A percentile compares a stretch with the other conserved stretches of the same genome.
Evolutionary conservation across 2,888 invertebrate species (phyloP).

Genomic region (Ceramica pisi): DNA sequence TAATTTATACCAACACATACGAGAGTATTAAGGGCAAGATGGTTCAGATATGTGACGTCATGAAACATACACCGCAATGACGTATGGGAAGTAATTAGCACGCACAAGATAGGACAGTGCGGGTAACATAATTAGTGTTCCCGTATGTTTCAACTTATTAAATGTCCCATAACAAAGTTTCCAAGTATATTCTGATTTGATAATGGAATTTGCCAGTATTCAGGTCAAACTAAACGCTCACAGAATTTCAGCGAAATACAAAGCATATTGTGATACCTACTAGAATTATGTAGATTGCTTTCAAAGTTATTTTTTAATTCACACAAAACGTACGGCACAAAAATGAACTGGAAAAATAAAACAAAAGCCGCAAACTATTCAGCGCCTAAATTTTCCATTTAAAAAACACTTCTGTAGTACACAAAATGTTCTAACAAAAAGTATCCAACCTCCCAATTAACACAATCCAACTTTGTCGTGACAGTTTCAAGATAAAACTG

Average conservation of each 20-base stretch:
- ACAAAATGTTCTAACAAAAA: constrained; percentile 78
- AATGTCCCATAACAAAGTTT: constrained; percentile 65
- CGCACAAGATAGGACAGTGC: constrained; percentile 65
- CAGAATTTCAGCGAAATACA: constrained; percentile 9
- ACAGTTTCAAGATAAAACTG: constrained; percentile 85
- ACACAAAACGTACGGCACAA: constrained; percentile 2
- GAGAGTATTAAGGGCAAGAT: constrained; percentile 75
- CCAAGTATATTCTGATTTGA: constrained; percentile 55
- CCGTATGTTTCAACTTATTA: constrained; percentile 62
- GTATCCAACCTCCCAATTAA: constrained; percentile 84
- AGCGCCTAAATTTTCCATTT: constrained; percentile 68
- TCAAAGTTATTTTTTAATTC: constrained; percentile 18
- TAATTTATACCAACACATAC: constrained; percentile 82
- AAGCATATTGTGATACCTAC: constrained; percentile 20
- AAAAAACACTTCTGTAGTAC: constrained; percentile 72
- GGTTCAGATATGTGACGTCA: constrained; percentile 69
- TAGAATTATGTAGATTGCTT: constrained; percentile 24
- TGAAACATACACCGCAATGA: constrained; percentile 78
- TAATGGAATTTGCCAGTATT: constrained; percentile 36
- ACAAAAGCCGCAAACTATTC: constrained; percentile 64
- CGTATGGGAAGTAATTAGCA: constrained; percentile 82
- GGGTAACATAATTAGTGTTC: constrained; percentile 69
- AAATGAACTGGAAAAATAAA: constrained; percentile 16
- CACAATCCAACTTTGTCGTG: constrained; percentile 84
- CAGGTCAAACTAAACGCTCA: constrained; percentile 14